These are phyloP conservation scores for Boleophthalmus pectinirostris DNA, from an alignment of 2,113 vertebrate genomes.

Conservation along the genomic window DNA sequence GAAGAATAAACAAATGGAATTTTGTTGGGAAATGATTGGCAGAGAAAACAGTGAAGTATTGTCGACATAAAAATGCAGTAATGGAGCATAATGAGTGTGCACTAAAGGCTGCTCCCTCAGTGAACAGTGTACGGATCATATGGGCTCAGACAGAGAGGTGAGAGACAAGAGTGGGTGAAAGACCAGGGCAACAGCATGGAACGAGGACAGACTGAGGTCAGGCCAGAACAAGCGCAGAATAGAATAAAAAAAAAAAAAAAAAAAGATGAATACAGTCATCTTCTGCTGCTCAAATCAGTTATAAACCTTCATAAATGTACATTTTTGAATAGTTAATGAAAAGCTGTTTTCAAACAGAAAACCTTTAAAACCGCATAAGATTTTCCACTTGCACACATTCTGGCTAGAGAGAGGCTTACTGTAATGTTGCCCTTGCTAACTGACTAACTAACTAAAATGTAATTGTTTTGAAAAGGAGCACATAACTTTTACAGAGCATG, in stretches of 20 bases:
- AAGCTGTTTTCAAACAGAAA: slow-evolving; percentile 1
- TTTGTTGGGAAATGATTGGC: too few species aligned
- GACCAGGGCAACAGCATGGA: background rate
- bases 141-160: background rate
- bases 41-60: too few species aligned
- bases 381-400: too few species aligned
- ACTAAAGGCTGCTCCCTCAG: background rate
- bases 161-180: background rate
- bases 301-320: background rate
- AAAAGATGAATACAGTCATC: background rate
- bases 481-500: slow-evolving; percentile 55
- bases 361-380: background rate
- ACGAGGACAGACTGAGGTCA: background rate
- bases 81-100: background rate
- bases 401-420: slow-evolving; percentile 35
- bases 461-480: slow-evolving; percentile 63
- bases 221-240: background rate
- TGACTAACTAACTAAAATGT: slow-evolving; percentile 17
- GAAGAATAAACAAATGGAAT: too few species aligned
- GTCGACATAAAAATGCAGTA: background rate
- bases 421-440: slow-evolving; percentile 68
- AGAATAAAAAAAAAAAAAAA: too few species aligned
- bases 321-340: background rate
- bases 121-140: background rate
- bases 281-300: background rate